These are phyloP conservation scores for Hydrochoerus hydrochaeris DNA, from an alignment of 2,113 vertebrate species.

Conservation along the genomic window DNA sequence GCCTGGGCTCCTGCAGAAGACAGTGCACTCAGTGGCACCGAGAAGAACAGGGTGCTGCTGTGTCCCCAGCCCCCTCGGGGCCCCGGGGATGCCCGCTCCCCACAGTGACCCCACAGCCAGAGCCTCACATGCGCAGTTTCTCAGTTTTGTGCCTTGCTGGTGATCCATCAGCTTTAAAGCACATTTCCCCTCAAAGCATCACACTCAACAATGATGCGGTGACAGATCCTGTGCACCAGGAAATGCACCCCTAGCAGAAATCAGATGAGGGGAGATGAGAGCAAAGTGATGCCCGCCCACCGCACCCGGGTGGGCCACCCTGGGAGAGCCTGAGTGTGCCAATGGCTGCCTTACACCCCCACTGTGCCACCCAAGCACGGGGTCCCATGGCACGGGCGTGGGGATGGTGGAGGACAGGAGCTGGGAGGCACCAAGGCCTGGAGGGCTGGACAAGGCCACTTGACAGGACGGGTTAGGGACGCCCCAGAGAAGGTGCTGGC, in stretches of 20 bases:
- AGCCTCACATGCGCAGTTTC: neutral
- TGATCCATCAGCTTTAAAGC: neutral
- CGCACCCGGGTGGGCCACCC: neutral
- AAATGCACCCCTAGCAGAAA: neutral
- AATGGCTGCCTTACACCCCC: fast-evolving
- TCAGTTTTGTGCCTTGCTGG: neutral
- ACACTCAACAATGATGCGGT: no score
- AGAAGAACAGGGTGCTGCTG: neutral
- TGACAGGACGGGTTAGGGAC: neutral
- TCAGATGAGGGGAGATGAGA: neutral
- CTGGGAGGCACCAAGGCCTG: neutral
- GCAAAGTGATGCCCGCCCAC: neutral
- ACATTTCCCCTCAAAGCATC: neutral
- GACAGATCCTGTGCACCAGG: fast-evolving
- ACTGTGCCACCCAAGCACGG: fast-evolving
- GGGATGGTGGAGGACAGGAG: fast-evolving
- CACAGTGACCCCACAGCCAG: neutral
- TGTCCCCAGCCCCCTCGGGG: neutral
- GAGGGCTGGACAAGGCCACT: neutral
- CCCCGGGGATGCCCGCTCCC: neutral
- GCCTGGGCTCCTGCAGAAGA: neutral
- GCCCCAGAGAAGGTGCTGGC: neutral
- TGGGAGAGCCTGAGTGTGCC: neutral
- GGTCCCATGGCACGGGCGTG: fast-evolving
- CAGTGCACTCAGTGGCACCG: no score